Conservation (phyloP, 2,797 vertebrate genomes). For the Squalus acanthias region DNA sequence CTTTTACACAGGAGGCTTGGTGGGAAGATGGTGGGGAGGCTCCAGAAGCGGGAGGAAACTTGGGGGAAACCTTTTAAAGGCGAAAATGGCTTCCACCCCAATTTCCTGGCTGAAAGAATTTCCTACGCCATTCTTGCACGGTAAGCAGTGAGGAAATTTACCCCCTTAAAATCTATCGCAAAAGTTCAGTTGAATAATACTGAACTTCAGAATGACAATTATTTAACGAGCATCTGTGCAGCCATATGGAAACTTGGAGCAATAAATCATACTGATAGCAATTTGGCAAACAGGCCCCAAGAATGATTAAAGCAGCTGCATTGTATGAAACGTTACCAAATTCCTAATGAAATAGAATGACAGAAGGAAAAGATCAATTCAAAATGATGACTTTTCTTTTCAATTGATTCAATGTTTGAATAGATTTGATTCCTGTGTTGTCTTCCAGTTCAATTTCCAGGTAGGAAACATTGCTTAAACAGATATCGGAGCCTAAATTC, state of each 20-base stretch:
- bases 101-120: neutral
- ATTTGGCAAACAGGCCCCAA: neutral
- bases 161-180: neutral
- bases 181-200: neutral
- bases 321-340: neutral
- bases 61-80: neutral
- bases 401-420: neutral
- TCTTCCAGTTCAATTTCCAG: neutral
- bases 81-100: neutral
- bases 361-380: neutral
- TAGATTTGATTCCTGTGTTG: neutral
- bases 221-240: neutral
- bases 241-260: neutral
- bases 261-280: conserved; percentile 15
- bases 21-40: neutral
- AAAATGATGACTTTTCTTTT: neutral
- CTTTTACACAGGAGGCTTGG: neutral
- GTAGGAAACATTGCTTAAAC: neutral
- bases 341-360: neutral
- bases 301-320: neutral
- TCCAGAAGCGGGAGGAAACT: neutral
- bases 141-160: neutral
- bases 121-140: neutral
- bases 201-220: neutral
- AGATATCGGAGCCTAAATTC: neutral